phyloP scores from a whole-genome alignment of 2,797 vertebrate genomes.

The Pagetopsis macropterus region DNA sequence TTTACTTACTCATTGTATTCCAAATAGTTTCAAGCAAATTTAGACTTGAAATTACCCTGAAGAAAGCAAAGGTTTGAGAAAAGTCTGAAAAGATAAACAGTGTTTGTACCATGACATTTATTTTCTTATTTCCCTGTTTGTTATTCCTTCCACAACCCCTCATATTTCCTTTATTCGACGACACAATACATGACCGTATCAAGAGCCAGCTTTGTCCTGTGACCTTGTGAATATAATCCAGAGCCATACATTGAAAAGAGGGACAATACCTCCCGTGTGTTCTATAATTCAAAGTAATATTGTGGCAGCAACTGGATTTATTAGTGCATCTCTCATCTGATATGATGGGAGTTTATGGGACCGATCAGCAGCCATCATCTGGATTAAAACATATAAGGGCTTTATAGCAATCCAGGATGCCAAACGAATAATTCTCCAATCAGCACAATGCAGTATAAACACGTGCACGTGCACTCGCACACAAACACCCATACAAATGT shows the following conservation, averaged over 20 bases:
- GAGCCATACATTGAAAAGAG: neutral
- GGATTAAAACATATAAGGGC: constrained; percentile 71
- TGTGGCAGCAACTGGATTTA: constrained; percentile 31
- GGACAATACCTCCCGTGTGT: constrained; percentile 9
- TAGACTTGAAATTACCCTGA: neutral
- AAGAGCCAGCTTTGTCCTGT: neutral
- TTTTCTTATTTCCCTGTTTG: neutral
- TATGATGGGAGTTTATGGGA: constrained; percentile 47
- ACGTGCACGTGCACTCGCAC: constrained; percentile 10
- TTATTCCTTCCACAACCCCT: neutral
- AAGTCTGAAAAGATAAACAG: neutral
- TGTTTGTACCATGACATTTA: neutral
- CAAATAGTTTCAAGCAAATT: neutral
- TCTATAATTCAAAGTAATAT: neutral
- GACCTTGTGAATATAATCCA: constrained; percentile 35
- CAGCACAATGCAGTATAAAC: constrained; percentile 32
- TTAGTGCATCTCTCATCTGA: constrained; percentile 36
- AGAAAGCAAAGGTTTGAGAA: neutral
- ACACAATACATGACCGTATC: constrained; percentile 9
- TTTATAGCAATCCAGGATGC: constrained; percentile 53
- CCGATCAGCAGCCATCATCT: constrained; percentile 61
- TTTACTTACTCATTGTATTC: neutral
- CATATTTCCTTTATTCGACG: neutral
- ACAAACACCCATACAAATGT: constrained; percentile 45
- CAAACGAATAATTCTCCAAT: constrained; percentile 56